A percentile compares a stretch with the other conserved stretches of the same genome.
These are phyloP conservation scores for Ara ararauna DNA, from an alignment of 2,797 vertebrate species.

Conservation along the genomic window DNA sequence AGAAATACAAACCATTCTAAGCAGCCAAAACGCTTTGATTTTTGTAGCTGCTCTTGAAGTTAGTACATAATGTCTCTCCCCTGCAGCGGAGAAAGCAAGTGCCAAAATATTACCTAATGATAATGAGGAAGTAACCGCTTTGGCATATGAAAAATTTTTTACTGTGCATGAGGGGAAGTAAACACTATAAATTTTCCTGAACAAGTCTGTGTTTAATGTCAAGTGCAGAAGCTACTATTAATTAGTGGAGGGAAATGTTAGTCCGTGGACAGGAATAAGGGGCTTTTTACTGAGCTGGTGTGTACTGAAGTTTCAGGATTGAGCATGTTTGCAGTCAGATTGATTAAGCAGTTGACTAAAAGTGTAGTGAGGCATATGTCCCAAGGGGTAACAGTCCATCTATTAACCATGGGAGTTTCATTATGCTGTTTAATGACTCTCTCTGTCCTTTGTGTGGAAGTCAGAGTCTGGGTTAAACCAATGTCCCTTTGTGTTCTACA, in stretches of 20 bases:
- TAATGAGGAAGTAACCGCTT: slow-evolving; percentile 44
- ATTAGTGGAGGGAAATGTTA: slow-evolving; percentile 30
- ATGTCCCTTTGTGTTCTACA: neutral
- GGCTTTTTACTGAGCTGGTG: neutral
- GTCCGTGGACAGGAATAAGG: neutral
- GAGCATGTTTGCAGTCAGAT: neutral
- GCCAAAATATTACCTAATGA: slow-evolving; percentile 63
- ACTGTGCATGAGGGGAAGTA: slow-evolving; percentile 55
- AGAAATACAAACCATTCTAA: neutral
- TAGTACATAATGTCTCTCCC: slow-evolving; percentile 34
- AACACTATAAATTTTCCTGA: slow-evolving; percentile 54
- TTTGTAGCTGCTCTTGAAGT: slow-evolving; percentile 1
- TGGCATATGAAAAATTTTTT: slow-evolving; percentile 61
- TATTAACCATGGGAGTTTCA: neutral
- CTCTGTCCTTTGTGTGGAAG: neutral
- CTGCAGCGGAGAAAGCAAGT: neutral
- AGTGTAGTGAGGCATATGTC: neutral
- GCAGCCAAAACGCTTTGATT: neutral
- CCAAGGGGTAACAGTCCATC: neutral
- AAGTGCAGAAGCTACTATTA: slow-evolving; percentile 43
- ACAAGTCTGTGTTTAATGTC: slow-evolving; percentile 47
- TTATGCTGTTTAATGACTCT: neutral
- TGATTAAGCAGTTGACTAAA: slow-evolving; percentile 24
- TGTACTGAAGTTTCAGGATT: neutral
- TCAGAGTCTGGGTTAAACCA: neutral